Base-by-base conservation (phyloP, 2,888 invertebrate species). In the Argyresthia goedartella region DNA sequence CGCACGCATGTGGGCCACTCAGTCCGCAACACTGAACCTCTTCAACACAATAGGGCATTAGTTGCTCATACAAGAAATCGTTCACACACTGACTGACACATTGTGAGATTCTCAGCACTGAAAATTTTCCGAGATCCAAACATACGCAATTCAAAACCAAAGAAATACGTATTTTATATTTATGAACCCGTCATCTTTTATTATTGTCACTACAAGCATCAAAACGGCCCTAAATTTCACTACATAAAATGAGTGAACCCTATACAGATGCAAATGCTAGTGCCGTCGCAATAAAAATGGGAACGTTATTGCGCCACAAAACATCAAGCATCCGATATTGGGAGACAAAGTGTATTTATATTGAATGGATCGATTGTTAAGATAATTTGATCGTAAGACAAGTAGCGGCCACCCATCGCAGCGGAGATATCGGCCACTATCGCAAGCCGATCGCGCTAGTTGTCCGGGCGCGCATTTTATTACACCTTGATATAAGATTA, bases 311-410 rank as follows among this genome's bases (percentile, higher is more conserved):
- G 76, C 73, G 73, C 71, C 70, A 74, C 70, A 71, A 73, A 76
- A 76, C 78, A 76, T 80, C 79, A 81, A 77, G 73, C 69, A 67
- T 73, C 71, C 73, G 73, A 73, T 78, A 70, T 76, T 66, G 68
- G 67, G 66, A 71, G 67, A 69, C 70, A 69, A 68, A 43, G 67
- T 66, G 69, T 68, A 72, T 71, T 54, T 59, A 58, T 56, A 58
- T 60, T 61, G 74, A 65, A 66, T 73, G 81, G 78, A 82, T 84
- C 82, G 85, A 85, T 84, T 78, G 77, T 81, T 71, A 77, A 85
- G 85, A 85, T 85, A 86, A 82, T 76, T 80, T 75, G 72, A 75
- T 78, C 81, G 82, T 82, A 86, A 86, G 84, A 86, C 85, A 75
- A 82, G 86, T 82, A 85, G 86, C 81, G 85, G 73, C 85, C 86